Conservation (phyloP, 2,113 vertebrate species). For the Ptychochromis oligacanthus region DNA sequence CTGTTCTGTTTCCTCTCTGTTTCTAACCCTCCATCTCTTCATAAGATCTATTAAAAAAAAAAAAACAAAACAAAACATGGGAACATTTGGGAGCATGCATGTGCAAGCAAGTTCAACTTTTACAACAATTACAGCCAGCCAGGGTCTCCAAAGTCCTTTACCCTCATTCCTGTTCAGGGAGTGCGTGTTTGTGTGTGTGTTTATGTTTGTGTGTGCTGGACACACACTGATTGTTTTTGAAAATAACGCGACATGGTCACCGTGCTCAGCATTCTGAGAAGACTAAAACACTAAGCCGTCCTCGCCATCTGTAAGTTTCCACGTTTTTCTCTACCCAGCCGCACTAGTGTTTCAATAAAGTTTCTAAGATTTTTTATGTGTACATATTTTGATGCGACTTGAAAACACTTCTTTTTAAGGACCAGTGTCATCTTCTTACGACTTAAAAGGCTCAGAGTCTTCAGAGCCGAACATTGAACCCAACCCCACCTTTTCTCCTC, state of each 20-base stretch:
- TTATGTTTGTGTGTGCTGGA: slow-evolving; percentile 70
- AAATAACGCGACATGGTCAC: slow-evolving; percentile 6
- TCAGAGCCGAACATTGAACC: slow-evolving; percentile 31
- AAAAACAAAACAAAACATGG: too few relatives aligned
- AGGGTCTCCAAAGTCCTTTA: slow-evolving; percentile 72
- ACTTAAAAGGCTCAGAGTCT: slow-evolving; percentile 22
- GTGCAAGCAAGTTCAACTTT: slow-evolving; percentile 42
- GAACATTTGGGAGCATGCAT: slow-evolving; percentile 29
- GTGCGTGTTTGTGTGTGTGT: slow-evolving; percentile 43
- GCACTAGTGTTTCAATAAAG: slow-evolving; percentile 65
- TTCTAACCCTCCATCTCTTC: slow-evolving; percentile 4
- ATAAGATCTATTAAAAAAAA: not conserved
- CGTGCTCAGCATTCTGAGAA: slow-evolving; percentile 20
- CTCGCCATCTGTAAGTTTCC: slow-evolving; percentile 25
- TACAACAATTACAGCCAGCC: slow-evolving; percentile 54
- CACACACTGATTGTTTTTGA: slow-evolving; percentile 44
- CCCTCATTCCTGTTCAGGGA: slow-evolving; percentile 73
- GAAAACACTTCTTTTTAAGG: slow-evolving; percentile 58
- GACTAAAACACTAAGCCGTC: slow-evolving; percentile 16
- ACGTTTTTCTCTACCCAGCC: slow-evolving; percentile 30
- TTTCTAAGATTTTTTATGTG: slow-evolving; percentile 74
- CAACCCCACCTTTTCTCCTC: slow-evolving; percentile 30
- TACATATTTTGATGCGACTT: slow-evolving; percentile 75
- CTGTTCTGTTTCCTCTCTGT: slow-evolving; percentile 6
- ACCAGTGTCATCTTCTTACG: slow-evolving; percentile 56